Percentiles rank a stretch among this genome's conserved stretches.
Evolutionary conservation across 2,113 vertebrate genomes (phyloP).

Genomic region (Beaufortia kweichowensis): DNA sequence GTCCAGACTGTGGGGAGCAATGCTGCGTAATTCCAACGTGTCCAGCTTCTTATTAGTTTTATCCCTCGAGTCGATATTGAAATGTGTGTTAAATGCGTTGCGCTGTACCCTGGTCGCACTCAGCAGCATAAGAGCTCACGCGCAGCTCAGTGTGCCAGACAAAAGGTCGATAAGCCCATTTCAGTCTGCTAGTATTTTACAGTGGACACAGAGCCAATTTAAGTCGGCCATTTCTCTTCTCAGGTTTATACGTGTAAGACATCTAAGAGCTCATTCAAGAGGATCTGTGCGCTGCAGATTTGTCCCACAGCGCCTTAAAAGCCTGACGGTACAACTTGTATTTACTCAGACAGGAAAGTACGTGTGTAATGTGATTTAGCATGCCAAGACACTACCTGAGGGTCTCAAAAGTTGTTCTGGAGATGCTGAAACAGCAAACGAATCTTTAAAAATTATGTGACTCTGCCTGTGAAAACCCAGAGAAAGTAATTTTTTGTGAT

Average conservation of each 20-base stretch:
- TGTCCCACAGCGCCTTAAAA: neutral
- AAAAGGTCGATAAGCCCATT: constrained; percentile 41
- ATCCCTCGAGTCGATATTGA: constrained; percentile 43
- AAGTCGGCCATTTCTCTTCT: neutral
- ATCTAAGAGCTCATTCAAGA: constrained; percentile 10
- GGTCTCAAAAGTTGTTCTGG: neutral
- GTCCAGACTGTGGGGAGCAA: neutral
- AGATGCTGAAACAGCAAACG: neutral
- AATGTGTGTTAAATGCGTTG: constrained; percentile 48
- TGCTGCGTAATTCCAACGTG: constrained; percentile 33
- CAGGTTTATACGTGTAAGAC: constrained; percentile 32
- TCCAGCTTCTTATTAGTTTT: constrained; percentile 41
- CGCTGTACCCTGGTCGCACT: constrained; percentile 4
- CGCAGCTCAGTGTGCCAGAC: constrained; percentile 18
- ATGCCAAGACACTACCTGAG: constrained; percentile 5
- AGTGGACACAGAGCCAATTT: constrained; percentile 37
- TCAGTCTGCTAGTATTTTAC: constrained; percentile 42
- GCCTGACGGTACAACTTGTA: neutral
- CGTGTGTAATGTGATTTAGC: neutral
- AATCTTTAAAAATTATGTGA: neutral
- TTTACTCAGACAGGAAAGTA: constrained; percentile 20
- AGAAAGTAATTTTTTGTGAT: too few species aligned
- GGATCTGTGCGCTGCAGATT: constrained; percentile 2
- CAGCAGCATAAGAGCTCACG: constrained; percentile 10
- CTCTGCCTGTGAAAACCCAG: too few species aligned